Conservation (phyloP, 2,888 invertebrate species). For the Xanthorhoe spadicearia region DNA sequence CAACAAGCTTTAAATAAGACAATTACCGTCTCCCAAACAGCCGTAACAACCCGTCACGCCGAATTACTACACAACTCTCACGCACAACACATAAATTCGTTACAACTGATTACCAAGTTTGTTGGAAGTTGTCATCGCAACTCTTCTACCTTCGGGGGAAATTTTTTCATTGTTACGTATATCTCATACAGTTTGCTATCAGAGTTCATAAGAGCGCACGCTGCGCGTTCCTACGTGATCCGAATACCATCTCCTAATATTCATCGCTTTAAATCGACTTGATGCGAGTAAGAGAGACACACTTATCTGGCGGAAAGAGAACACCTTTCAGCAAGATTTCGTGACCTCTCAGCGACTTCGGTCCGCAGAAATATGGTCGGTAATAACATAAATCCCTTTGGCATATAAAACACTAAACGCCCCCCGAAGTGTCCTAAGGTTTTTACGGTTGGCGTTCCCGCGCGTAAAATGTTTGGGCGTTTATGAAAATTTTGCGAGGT, state of each 20-base stretch:
- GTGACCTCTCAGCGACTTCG: constrained; percentile 84
- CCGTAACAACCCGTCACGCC: constrained; percentile 38
- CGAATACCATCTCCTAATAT: constrained; percentile 79
- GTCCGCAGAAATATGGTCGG: constrained; percentile 84
- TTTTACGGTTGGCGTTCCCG: constrained; percentile 67
- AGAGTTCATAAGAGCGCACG: constrained; percentile 80
- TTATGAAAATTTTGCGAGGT: constrained; percentile 64
- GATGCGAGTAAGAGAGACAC: constrained; percentile 65
- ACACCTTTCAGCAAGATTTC: constrained; percentile 75
- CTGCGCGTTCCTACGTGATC: constrained; percentile 75
- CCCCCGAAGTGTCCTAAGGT: constrained; percentile 75
- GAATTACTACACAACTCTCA: constrained; percentile 51
- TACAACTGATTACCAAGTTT: constrained; percentile 82
- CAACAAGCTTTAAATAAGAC: constrained; percentile 47
- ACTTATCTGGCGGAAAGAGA: constrained; percentile 59
- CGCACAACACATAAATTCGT: constrained; percentile 80
- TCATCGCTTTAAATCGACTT: constrained; percentile 79
- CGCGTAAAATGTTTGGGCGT: constrained; percentile 62
- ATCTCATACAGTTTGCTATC: constrained; percentile 77
- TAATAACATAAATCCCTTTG: constrained; percentile 85
- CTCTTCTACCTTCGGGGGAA: constrained; percentile 75
- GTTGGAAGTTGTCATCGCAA: constrained; percentile 78
- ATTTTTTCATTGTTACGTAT: constrained; percentile 80
- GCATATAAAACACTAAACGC: constrained; percentile 86
- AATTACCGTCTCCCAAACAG: constrained; percentile 40